A percentile compares a stretch with the other conserved stretches of the same genome.
Conservation (phyloP, 2,113 vertebrate species). For the Pelodiscus sinensis region DNA sequence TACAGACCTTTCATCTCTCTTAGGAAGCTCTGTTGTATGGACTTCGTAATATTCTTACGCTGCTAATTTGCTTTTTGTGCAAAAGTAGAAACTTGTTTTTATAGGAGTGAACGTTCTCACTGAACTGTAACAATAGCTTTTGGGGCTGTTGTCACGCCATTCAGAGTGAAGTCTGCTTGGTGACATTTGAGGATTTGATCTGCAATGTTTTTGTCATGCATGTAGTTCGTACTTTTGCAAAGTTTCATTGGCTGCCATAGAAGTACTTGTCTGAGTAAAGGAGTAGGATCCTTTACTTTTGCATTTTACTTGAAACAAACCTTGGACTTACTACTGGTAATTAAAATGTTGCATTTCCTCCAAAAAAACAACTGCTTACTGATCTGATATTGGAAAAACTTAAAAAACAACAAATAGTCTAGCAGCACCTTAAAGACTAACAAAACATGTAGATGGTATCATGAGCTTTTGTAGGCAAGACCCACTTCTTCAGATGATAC, state of each 20-base stretch:
- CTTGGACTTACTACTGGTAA: accelerated
- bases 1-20: neutral
- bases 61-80: constrained; percentile 3
- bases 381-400: neutral
- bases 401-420: too few species aligned
- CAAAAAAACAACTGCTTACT: neutral
- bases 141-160: neutral
- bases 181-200: constrained; percentile 2
- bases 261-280: neutral
- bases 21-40: neutral
- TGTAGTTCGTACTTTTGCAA: neutral
- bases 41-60: constrained; percentile 38
- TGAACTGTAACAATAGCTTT: constrained; percentile 30
- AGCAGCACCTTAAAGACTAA: too few species aligned
- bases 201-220: neutral
- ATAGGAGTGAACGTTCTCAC: neutral
- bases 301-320: neutral
- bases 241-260: neutral
- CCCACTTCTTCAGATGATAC: too few species aligned
- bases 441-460: too few species aligned
- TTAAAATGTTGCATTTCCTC: neutral
- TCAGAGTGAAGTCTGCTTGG: neutral
- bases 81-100: neutral
- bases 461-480: too few species aligned
- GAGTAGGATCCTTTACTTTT: neutral